Conservation (phyloP, 1,140 invertebrate species). For the Zaprionus ghesquierei region DNA sequence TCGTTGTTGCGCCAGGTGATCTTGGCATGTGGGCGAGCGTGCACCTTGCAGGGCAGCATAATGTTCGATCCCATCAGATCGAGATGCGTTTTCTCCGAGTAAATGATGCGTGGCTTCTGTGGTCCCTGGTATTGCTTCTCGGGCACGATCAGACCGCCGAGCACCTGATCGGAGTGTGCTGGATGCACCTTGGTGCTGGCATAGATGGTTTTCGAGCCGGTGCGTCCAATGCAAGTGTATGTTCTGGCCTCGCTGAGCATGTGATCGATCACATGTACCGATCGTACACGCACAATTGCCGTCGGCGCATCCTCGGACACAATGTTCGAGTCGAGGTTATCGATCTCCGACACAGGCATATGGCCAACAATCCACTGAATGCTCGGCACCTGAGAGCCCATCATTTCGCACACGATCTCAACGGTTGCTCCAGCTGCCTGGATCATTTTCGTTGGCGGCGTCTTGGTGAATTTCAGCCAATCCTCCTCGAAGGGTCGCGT, state of each 20-base stretch:
- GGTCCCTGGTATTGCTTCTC: constrained; percentile 75
- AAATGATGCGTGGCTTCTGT: constrained; percentile 84
- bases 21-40: constrained; percentile 86
- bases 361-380: constrained; percentile 88
- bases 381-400: constrained; percentile 87
- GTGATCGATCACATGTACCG: constrained; percentile 85
- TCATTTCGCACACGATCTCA: constrained; percentile 87
- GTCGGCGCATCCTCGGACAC: constrained; percentile 83
- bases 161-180: constrained; percentile 32
- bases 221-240: constrained; percentile 89
- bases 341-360: constrained; percentile 84
- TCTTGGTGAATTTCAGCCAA: constrained; percentile 84
- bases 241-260: constrained; percentile 61
- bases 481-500: constrained; percentile 63
- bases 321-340: constrained; percentile 83
- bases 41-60: constrained; percentile 88
- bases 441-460: constrained; percentile 79
- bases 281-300: constrained; percentile 86
- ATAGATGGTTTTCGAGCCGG: constrained; percentile 84
- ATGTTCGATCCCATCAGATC: constrained; percentile 86
- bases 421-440: constrained; percentile 83
- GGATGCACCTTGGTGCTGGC: constrained; percentile 84
- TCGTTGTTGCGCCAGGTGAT: constrained; percentile 87
- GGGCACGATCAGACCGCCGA: constrained; percentile 39
- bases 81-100: constrained; percentile 84